Percentiles rank a stretch among this genome's conserved stretches.
Evolutionary conservation across 2,797 vertebrate genomes (phyloP).

Genomic region (Xenentodon cancila): DNA sequence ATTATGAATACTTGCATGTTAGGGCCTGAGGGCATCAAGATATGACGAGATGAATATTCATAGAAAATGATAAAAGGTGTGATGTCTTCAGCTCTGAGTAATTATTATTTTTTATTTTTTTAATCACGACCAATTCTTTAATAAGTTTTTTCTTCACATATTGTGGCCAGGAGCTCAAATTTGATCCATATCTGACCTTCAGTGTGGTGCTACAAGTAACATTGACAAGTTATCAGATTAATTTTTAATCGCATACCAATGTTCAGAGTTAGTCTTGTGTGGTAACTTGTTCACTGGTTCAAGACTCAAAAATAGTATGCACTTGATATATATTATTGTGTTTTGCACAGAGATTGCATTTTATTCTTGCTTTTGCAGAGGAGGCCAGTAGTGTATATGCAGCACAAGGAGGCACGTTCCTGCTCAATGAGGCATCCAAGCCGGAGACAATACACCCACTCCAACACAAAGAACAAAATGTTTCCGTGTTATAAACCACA

Average conservation of each 20-base stretch:
- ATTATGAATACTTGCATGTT: slow-evolving; percentile 16
- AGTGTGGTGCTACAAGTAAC: too few species aligned
- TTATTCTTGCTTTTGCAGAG: slow-evolving; percentile 5
- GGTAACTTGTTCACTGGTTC: neutral
- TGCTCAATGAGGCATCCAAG: slow-evolving; percentile 30
- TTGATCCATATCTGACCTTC: too few species aligned
- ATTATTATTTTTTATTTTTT: too few species aligned
- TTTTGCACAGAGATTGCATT: slow-evolving; percentile 2
- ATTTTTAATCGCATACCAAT: too few species aligned
- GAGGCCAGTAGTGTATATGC: slow-evolving; percentile 18
- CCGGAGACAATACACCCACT: slow-evolving; percentile 29
- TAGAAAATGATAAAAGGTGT: too few species aligned
- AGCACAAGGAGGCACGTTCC: slow-evolving; percentile 30
- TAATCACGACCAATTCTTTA: too few species aligned
- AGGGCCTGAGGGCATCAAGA: too few species aligned
- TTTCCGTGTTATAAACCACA: slow-evolving; percentile 21
- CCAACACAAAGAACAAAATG: slow-evolving; percentile 31
- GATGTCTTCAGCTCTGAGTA: too few species aligned
- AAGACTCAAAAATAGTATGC: neutral
- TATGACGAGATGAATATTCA: too few species aligned
- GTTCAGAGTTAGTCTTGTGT: neutral
- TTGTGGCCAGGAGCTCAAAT: too few species aligned
- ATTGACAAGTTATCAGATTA: neutral
- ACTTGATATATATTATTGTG: neutral
- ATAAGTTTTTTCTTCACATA: too few species aligned